phyloP scores from a whole-genome alignment of 2,888 invertebrate species.

The Melanargia galathea region DNA sequence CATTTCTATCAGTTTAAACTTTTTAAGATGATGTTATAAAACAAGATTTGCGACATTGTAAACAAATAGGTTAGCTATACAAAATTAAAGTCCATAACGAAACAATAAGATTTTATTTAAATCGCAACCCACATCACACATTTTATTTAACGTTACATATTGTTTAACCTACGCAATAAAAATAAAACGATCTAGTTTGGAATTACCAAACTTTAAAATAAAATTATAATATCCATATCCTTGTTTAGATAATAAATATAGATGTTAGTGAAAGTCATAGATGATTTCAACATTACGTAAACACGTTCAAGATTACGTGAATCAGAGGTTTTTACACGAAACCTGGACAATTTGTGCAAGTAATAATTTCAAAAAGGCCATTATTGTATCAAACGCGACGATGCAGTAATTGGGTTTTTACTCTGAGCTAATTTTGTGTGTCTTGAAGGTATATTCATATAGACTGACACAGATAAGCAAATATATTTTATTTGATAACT shows the following conservation, averaged over 20 bases:
- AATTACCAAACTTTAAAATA: constrained; percentile 2
- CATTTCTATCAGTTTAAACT: no score
- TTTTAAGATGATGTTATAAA: no score
- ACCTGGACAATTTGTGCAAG: constrained; percentile 36
- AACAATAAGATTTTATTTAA: neutral
- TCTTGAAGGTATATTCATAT: constrained; percentile 21
- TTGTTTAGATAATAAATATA: neutral
- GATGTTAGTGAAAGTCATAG: constrained; percentile 10
- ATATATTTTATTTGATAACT: no score
- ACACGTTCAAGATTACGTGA: constrained; percentile 7
- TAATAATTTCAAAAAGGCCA: constrained; percentile 43
- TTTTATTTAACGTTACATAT: neutral
- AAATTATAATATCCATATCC: neutral
- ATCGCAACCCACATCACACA: neutral
- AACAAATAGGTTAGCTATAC: neutral
- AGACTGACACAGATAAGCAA: constrained; percentile 24
- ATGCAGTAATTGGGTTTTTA: constrained; percentile 52
- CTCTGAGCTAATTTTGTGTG: constrained; percentile 42
- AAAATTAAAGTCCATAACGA: neutral
- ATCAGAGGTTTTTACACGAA: constrained; percentile 22
- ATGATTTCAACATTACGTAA: constrained; percentile 10
- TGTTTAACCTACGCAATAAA: constrained; percentile 6
- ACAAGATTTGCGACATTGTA: no score
- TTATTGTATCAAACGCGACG: constrained; percentile 46
- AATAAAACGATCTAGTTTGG: constrained; percentile 1